These are phyloP conservation scores for Coptotermes formosanus DNA, from an alignment of 1,140 invertebrate genomes.

Conservation along the genomic window DNA sequence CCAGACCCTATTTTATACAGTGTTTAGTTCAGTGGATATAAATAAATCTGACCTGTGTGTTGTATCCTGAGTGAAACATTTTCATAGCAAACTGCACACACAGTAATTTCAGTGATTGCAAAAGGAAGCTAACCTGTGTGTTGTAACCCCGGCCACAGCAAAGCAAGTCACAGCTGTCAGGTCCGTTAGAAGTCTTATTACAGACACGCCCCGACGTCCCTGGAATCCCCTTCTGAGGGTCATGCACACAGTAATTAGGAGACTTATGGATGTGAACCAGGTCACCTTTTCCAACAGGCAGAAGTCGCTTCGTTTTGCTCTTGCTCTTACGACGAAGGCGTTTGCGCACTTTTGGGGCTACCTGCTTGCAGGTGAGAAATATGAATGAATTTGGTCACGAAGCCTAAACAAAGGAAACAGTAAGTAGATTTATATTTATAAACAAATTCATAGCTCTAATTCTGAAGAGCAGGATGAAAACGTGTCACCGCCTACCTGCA, in stretches of 20 bases:
- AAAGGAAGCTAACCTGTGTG: constrained; percentile 47
- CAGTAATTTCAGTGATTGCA: neutral
- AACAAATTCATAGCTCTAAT: neutral
- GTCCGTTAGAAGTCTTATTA: constrained; percentile 56
- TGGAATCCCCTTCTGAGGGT: constrained; percentile 57
- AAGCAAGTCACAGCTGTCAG: constrained; percentile 61
- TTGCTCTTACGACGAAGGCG: constrained; percentile 44
- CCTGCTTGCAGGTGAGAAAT: constrained; percentile 33
- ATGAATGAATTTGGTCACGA: constrained; percentile 2
- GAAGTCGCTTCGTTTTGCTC: constrained; percentile 32
- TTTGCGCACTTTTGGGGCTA: constrained; percentile 42
- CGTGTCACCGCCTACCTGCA: constrained; percentile 43
- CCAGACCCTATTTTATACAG: no score
- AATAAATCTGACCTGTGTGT: no score
- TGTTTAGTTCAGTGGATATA: no score
- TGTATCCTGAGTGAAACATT: no score
- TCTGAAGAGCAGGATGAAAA: neutral
- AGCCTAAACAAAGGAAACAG: constrained; percentile 4
- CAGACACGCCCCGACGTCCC: constrained; percentile 62
- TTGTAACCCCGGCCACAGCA: constrained; percentile 67
- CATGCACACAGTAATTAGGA: constrained; percentile 62
- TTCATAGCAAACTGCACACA: no score
- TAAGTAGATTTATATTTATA: constrained; percentile 24
- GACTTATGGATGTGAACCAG: constrained; percentile 64
- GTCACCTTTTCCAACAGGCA: constrained; percentile 49